Evolutionary conservation across 2,888 invertebrate genomes (phyloP).

Genomic region (Hydrotaea diabolus): DNA sequence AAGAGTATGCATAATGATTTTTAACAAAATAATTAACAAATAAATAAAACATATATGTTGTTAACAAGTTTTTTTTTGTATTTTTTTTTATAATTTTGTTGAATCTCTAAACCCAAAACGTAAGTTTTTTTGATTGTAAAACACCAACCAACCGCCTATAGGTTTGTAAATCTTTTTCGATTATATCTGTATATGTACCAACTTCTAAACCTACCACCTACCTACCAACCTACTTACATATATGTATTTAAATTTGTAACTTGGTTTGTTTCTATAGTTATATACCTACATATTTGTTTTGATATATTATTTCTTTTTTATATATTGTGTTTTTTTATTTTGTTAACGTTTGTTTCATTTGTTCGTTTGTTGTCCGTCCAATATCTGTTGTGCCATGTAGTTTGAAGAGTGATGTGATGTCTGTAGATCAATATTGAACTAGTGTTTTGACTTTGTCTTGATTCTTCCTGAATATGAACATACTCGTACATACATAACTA

Average conservation of each 20-base stretch:
- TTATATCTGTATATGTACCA: neutral
- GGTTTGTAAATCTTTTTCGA: slow-evolving; percentile 3
- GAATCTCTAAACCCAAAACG: neutral
- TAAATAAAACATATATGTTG: neutral
- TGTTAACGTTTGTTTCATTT: neutral
- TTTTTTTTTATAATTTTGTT: neutral
- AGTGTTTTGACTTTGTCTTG: slow-evolving; percentile 34
- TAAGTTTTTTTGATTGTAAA: slow-evolving; percentile 8
- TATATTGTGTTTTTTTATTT: neutral
- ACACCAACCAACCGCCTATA: neutral
- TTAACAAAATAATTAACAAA: neutral
- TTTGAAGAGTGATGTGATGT: slow-evolving; percentile 29
- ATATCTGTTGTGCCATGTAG: slow-evolving; percentile 2
- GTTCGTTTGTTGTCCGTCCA: neutral
- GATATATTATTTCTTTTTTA: neutral
- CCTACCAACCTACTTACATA: too few species aligned
- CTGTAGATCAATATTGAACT: slow-evolving; percentile 25
- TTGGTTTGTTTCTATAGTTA: too few species aligned
- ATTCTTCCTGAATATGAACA: slow-evolving; percentile 3
- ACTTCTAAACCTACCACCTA: neutral
- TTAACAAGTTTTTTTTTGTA: neutral
- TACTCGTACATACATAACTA: neutral
- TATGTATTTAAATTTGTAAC: neutral
- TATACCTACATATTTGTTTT: too few species aligned
- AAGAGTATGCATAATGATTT: neutral